Evolutionary conservation across 2,797 vertebrate genomes (phyloP), one percentile per base, ranked within the genome.

Genomic region (Cygnus olor): DNA sequence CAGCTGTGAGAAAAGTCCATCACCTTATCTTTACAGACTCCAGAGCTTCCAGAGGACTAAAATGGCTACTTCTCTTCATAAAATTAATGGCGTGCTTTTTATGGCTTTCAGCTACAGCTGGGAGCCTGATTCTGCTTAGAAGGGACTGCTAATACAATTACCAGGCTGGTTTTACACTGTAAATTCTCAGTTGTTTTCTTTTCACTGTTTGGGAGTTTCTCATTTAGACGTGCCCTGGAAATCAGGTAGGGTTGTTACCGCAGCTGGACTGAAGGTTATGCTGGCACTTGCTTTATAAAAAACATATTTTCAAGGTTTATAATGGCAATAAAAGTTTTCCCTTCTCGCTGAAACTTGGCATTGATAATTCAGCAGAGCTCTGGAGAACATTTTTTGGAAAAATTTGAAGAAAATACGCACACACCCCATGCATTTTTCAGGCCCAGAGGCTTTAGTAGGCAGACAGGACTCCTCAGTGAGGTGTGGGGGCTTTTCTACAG

Each of bases 11-110:
- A 57, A 77, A 94, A 97, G 93, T 51, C 94, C 95, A 95, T 91
- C 85, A 8, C 93, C 83, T 97, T 98, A 97, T 97, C 96, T 97
- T 96, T 97, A 97, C 96, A 96, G 96, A 97, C 94, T 97, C 85
- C 92, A 89, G 94, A 92, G 95, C 94, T 93, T 88, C 65, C 69
- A 85, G 77, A 93, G 92, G 73, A 76, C 95, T 96, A 40, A 34
- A 80, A 96, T 72, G 94, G 96, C 89, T 95, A 86, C 95, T 97
- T 95, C 95, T 97, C 95, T 96, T 85, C 95, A 94, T 97, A 98
- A 98, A 97, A 97, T 96, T 96, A 97, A 97, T 93, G 85, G 93
- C 3, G 49, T 91, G 95, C 93, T 80, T 93, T 97, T 97, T 97
- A 96, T 88, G 80, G 93, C 49, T 87, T 86, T 88, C 93, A 92